Percentiles rank a stretch among this genome's conserved stretches.
Evolutionary conservation across 2,888 invertebrate genomes (phyloP).

Genomic region (Conistra vaccinii): DNA sequence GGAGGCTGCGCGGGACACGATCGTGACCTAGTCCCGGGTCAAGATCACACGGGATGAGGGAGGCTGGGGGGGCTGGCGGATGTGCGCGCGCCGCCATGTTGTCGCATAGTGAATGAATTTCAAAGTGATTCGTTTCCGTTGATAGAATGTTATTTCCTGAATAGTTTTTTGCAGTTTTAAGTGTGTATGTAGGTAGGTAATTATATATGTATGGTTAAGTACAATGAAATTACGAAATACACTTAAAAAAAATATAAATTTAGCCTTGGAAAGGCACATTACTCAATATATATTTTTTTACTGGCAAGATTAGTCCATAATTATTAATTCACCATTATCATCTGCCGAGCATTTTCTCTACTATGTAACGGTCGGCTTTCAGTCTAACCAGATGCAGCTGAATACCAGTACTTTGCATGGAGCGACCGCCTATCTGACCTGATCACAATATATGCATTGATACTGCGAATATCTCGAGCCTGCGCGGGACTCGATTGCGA

Average conservation of each 20-base stretch:
- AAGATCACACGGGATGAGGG: conserved; percentile 77
- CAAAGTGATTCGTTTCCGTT: conserved; percentile 54
- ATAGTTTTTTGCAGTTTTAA: background rate
- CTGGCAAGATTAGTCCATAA: too few relatives aligned
- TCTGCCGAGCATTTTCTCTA: too few relatives aligned
- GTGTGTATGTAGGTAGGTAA: background rate
- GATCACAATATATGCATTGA: background rate
- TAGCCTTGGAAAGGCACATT: background rate
- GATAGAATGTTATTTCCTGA: conserved; percentile 18
- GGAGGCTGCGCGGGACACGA: conserved; percentile 81
- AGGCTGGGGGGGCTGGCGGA: conserved; percentile 29
- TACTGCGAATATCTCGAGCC: conserved; percentile 45
- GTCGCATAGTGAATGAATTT: conserved; percentile 65
- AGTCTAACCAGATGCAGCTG: too few relatives aligned
- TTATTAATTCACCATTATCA: too few relatives aligned
- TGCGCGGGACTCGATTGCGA: conserved; percentile 81
- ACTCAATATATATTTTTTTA: background rate
- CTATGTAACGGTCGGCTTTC: too few relatives aligned
- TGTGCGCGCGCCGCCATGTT: conserved; percentile 64
- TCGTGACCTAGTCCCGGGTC: conserved; percentile 83
- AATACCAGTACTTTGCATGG: too few relatives aligned
- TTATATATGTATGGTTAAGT: background rate
- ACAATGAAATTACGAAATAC: too few relatives aligned
- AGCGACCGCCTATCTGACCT: too few relatives aligned
- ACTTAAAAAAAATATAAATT: background rate